Evolutionary conservation across 2,888 invertebrate genomes (phyloP).

Genomic region (Drosophila anceps): DNA sequence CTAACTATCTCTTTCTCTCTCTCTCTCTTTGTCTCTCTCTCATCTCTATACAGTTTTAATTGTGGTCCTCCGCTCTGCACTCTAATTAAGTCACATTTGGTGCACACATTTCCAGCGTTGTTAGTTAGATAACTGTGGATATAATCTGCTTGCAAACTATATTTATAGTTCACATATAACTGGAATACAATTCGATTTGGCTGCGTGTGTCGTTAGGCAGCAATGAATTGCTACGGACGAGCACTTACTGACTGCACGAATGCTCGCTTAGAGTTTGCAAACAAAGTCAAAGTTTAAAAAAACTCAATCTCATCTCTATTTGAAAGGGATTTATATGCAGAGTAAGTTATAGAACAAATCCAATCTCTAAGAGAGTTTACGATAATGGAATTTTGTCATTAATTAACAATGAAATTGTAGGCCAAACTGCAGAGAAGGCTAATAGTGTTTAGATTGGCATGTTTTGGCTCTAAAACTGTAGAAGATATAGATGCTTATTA

Average conservation of each 20-base stretch:
- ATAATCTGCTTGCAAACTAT: background rate
- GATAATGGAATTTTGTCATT: too few relatives aligned
- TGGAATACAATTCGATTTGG: conserved; percentile 32
- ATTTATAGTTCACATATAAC: conserved; percentile 7
- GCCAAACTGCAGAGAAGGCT: too few relatives aligned
- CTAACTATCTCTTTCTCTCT: background rate
- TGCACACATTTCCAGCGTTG: conserved; percentile 25
- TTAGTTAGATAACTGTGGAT: conserved; percentile 34
- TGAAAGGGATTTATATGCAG: too few relatives aligned
- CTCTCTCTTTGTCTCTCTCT: background rate
- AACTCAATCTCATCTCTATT: too few relatives aligned
- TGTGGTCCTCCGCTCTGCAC: conserved; percentile 36
- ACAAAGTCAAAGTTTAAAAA: too few relatives aligned
- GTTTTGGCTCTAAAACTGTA: too few relatives aligned
- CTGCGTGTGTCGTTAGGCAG: conserved; percentile 1
- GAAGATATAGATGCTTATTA: too few relatives aligned
- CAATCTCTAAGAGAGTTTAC: too few relatives aligned
- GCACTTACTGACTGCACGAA: background rate
- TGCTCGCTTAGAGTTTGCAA: background rate
- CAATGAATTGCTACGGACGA: background rate
- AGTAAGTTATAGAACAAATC: too few relatives aligned
- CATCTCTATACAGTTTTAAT: conserved; percentile 46
- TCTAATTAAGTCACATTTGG: conserved; percentile 49
- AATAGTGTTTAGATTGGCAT: too few relatives aligned
- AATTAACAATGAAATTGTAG: too few relatives aligned